Evolutionary conservation across 2,113 vertebrate species (phyloP), one percentile per base, ranked within the genome.

Genomic region (Eulacestoma nigropectus): DNA sequence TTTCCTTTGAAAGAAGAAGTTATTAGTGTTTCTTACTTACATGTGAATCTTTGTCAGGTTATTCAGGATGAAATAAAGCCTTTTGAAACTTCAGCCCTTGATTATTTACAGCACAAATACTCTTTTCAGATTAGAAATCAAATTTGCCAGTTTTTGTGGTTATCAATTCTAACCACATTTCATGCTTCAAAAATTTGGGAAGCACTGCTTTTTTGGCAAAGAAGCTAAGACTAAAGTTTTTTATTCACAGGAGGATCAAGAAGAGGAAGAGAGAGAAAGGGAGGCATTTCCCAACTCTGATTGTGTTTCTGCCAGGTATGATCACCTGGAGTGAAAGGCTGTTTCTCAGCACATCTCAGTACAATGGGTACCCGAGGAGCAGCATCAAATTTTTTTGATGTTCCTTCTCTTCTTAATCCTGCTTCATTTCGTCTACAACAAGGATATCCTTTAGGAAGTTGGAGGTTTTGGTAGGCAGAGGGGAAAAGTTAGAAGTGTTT

Each of bases 91-190:
- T 81, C 46, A 65, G 32, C 16, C 23, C 8, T 69, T 33, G 82
- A 65, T 22, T 83, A 86, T 74, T 96, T 97, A 67, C 21, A 64
- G 16, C 52, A 85, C 73, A 97, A 95, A 68, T 60, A 80, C n/a
- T 63, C 90, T 86, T 84, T 95, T 70, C 41, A 70, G 63, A 56
- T 62, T 46, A 94, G 73, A 95, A 95, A 86, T 73, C 50, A 56
- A 62, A 33, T 91, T 96, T 87, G 33, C 22, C 78, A 79, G 17
- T n/a, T n/a, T n/a, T n/a, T n/a, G n/a, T n/a, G n/a, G n/a, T n/a
- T 87, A 81, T 76, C 87, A 89, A 4, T 55, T 33, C 56, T 80
- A 57, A 83, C 88, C 32, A 87, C 65, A 60, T 25, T 42, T 56
- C 55, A n/a, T 22, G 32, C 46, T 67, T 91, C 23, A 80, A 93